phyloP scores from a whole-genome alignment of 2,113 vertebrate species.

The Ceyx melanurus region DNA sequence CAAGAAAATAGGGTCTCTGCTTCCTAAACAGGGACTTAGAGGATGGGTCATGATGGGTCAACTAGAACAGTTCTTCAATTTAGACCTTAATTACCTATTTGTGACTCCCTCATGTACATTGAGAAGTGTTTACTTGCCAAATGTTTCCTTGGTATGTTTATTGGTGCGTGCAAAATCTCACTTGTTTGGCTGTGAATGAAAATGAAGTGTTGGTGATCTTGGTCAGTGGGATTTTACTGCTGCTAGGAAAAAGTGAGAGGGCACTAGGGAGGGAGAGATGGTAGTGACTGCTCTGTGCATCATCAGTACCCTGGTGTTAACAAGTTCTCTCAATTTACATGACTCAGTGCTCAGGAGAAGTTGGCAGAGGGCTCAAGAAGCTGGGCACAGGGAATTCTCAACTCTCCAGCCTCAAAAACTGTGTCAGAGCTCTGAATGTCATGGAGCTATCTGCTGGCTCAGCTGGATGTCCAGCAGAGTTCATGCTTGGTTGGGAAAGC shows the following conservation, averaged over 20 bases:
- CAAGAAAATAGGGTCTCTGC: not conserved
- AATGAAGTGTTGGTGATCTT: fast-evolving
- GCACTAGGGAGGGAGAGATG: not conserved
- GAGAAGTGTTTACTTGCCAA: not conserved
- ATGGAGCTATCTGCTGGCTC: not conserved
- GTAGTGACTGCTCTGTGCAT: not conserved
- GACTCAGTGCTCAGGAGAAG: not conserved
- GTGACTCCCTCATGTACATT: not conserved
- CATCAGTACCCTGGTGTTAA: fast-evolving
- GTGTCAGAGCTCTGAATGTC: not conserved
- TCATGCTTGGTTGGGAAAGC: not conserved
- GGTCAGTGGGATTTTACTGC: not conserved
- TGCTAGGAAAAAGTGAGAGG: not conserved
- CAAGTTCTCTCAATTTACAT: fast-evolving
- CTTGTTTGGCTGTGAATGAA: not conserved
- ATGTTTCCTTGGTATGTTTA: not conserved
- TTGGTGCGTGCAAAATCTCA: not conserved
- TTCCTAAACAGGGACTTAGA: not conserved
- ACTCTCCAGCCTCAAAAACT: not conserved
- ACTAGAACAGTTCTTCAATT: not conserved
- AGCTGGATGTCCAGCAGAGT: no score
- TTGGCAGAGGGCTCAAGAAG: not conserved
- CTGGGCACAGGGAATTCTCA: not conserved
- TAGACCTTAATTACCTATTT: not conserved
- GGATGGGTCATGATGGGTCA: not conserved